Conservation (phyloP, 2,888 invertebrate genomes). For the Merodon equestris region DNA sequence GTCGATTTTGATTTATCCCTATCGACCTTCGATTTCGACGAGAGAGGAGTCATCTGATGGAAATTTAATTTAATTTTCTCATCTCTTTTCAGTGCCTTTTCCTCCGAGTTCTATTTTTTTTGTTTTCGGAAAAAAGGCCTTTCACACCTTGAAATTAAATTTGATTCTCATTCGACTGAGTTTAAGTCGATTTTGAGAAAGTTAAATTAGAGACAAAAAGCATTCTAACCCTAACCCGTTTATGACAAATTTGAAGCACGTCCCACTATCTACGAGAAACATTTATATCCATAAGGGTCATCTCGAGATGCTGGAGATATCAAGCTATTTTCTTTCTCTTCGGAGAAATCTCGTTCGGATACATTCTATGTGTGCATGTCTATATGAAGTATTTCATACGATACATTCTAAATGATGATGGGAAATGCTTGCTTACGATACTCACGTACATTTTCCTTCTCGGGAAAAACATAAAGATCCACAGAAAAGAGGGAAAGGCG, state of each 20-base stretch:
- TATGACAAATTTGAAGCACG: conserved; percentile 28
- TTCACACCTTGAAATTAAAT: conserved; percentile 49
- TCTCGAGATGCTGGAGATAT: conserved; percentile 19
- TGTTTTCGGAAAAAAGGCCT: neutral
- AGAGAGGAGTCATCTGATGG: conserved; percentile 22
- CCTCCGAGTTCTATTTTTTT: conserved; percentile 16
- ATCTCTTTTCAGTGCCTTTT: no score
- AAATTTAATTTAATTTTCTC: conserved; percentile 59
- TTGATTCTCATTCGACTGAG: conserved; percentile 24
- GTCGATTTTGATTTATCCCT: conserved; percentile 25
- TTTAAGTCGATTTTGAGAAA: neutral
- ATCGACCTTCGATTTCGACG: conserved; percentile 14
- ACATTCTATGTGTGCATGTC: neutral
- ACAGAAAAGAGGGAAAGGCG: neutral
- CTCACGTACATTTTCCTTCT: no score
- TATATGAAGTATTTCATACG: neutral
- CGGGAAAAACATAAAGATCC: no score
- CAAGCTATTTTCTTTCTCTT: conserved; percentile 1
- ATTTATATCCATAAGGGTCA: neutral
- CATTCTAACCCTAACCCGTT: conserved; percentile 31
- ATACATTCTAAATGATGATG: conserved; percentile 29
- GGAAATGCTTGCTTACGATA: conserved; percentile 2
- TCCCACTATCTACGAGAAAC: conserved; percentile 7
- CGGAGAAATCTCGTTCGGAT: neutral
- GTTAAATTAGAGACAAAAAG: conserved; percentile 5